phyloP scores from a whole-genome alignment of 2,113 vertebrate genomes.

The Apteryx owenii region DNA sequence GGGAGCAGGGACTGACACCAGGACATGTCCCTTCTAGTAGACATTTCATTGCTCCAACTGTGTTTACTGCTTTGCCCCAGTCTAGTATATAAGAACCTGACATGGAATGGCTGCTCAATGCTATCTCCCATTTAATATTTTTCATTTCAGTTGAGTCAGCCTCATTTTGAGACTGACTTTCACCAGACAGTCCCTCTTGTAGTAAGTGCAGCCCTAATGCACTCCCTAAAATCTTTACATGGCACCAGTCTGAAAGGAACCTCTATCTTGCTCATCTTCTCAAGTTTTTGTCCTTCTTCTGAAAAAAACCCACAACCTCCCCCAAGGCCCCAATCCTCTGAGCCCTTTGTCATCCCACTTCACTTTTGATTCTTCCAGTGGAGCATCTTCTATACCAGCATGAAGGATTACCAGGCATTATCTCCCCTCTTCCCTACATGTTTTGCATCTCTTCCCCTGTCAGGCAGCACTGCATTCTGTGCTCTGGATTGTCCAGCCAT shows the following conservation, averaged over 20 bases:
- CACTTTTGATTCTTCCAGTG: background rate
- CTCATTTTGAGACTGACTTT: background rate
- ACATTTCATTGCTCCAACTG: background rate
- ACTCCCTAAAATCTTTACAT: background rate
- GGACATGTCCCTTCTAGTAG: background rate
- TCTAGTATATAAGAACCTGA: background rate
- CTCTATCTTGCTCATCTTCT: background rate
- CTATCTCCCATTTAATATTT: background rate
- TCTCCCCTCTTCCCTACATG: background rate
- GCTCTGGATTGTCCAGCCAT: background rate
- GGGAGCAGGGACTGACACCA: background rate
- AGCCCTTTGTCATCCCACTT: background rate
- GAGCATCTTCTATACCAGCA: background rate
- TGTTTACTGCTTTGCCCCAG: background rate
- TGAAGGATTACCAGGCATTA: background rate
- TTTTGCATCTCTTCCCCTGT: background rate
- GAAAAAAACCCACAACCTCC: rapidly evolving
- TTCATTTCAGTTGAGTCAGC: background rate
- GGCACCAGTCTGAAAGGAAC: background rate
- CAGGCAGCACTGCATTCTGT: background rate
- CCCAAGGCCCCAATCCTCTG: background rate
- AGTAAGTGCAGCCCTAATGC: background rate
- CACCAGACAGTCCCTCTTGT: background rate
- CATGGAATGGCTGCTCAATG: background rate
- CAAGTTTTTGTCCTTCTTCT: background rate